These are phyloP conservation scores for Corynorhinus townsendii DNA, from an alignment of 2,113 vertebrate species.

Conservation along the genomic window DNA sequence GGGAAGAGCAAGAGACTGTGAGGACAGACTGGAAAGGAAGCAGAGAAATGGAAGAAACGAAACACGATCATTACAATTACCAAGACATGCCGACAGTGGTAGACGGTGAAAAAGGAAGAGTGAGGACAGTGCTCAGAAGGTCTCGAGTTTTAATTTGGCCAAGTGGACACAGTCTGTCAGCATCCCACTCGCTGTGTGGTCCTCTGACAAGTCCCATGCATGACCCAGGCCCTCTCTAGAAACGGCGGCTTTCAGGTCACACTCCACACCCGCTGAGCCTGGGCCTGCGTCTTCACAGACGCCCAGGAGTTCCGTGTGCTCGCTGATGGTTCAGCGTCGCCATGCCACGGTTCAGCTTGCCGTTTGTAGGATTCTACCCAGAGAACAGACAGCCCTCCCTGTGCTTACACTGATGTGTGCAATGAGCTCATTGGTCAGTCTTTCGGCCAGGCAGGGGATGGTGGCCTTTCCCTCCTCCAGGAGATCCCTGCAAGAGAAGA, in stretches of 20 bases:
- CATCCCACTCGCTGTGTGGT: not conserved
- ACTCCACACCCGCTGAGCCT: not conserved
- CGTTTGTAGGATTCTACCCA: accelerated
- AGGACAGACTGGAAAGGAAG: not conserved
- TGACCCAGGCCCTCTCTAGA: not conserved
- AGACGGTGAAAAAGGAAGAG: not conserved
- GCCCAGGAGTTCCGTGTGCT: accelerated
- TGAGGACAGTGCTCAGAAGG: accelerated
- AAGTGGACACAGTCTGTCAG: accelerated
- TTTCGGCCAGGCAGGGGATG: slow-evolving; percentile 73
- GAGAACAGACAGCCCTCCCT: not conserved
- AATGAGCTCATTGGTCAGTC: slow-evolving; percentile 78
- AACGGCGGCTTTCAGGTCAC: not conserved
- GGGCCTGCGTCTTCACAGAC: not conserved
- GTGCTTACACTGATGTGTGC: slow-evolving; percentile 76
- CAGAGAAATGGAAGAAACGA: not conserved
- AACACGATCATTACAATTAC: accelerated
- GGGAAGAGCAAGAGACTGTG: not conserved
- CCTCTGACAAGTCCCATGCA: not conserved
- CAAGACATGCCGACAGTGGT: accelerated
- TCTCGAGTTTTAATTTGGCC: not conserved
- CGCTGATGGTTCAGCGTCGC: accelerated
- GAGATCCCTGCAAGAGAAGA: slow-evolving; percentile 55
- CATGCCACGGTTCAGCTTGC: accelerated
- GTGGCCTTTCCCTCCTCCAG: slow-evolving; percentile 75